A percentile compares a stretch with the other conserved stretches of the same genome.
Conservation (phyloP, 2,797 vertebrate species). For the Lophotriccus pileatus region DNA sequence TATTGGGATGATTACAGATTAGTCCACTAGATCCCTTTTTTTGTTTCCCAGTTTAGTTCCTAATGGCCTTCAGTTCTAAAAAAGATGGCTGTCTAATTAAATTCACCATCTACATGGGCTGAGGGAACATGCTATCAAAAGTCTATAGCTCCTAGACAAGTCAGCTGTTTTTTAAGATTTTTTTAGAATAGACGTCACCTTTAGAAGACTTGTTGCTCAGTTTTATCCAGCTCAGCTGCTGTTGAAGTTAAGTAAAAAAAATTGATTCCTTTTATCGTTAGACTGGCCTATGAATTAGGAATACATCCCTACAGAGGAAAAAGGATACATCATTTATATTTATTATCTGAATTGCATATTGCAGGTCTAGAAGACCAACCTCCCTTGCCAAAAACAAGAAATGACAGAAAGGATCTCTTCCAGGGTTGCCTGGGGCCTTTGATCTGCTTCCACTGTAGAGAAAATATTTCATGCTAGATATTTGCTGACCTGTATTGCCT, state of each 20-base stretch:
- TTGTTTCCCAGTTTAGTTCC: neutral
- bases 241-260: neutral
- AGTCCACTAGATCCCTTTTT: neutral
- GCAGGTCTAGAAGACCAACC: neutral
- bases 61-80: neutral
- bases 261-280: neutral
- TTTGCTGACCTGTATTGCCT: neutral
- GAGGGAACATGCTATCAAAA: neutral
- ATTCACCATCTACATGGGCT: neutral
- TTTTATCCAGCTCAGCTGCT: neutral
- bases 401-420: neutral
- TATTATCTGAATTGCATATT: neutral
- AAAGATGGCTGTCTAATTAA: neutral
- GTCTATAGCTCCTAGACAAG: neutral
- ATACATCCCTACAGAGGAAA: neutral
- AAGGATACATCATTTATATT: neutral
- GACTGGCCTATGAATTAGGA: neutral
- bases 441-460: neutral
- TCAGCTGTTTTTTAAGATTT: neutral
- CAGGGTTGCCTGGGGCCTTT: neutral
- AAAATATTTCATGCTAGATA: neutral
- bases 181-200: neutral
- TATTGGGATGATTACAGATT: neutral
- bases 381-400: neutral
- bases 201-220: neutral